Evolutionary conservation across 2,113 vertebrate species (phyloP), one percentile per base, ranked within the genome.

Genomic region (Tautogolabrus adspersus): DNA sequence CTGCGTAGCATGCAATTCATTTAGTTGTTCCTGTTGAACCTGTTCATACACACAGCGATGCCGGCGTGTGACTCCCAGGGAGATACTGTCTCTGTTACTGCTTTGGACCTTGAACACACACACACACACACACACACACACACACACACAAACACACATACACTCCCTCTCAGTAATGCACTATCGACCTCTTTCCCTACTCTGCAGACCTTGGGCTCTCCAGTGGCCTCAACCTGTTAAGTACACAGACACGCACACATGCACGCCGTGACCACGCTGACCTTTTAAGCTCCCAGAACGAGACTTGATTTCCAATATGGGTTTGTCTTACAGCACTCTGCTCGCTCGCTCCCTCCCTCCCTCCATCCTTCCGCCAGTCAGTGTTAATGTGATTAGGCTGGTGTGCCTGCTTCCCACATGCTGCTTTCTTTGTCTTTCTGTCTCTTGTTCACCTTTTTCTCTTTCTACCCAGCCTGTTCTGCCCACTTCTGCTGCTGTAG

Each of bases 301-400:
- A 88, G 91, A 91, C 93, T 88, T 89, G 89, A 88, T 92, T 92
- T 93, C 91, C 87, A 89, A 93, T 89, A 78, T 38, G 83, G 88
- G 84, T 79, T 88, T 83, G 89, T 89, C 85, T 87, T 81, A 71
- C 82, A 84, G 82, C 84, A 30, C 77, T 70, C 62, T 83, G 23
- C 77, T 70, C 62, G 3, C 26, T 26, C 55, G 19, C 66, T 70
- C 70, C 72, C 71, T 52, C 58, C 51, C 65, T 63, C 61, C 58
- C 68, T 49, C 56, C 42, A 46, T 84, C 70, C 81, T 54, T 77
- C 83, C 85, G 82, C 75, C 64, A 87, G 83, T 90, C 81, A 19
- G 87, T 75, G 85, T 88, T 92, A 90, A 93, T 90, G 86, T 82
- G 77, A 93, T 93, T 91, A 91, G 83, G 62, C 81, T 42, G 56